Evolutionary conservation across 2,797 vertebrate species (phyloP), one percentile per base, ranked within the genome.

Genomic region (Trematomus bernacchii): DNA sequence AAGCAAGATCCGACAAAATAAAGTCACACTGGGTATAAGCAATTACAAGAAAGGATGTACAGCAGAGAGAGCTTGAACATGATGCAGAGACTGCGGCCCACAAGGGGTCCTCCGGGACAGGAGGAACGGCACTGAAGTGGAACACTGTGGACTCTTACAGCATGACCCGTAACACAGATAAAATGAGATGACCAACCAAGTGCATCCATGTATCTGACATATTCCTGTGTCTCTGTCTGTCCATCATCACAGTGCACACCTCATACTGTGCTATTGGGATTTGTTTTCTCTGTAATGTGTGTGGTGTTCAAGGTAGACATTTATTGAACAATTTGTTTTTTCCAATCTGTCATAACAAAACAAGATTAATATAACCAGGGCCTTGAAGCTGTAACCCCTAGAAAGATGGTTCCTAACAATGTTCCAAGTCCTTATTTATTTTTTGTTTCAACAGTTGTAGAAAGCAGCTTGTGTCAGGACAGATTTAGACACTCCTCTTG

Each of bases 121-220:
- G 30, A 30, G 14, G 30, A 77, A 10, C 60, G 58, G 77, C 84
- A 70, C 65, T 76, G 79, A 85, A 66, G 73, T 80, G 82, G 71
- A 83, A 87, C 82, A 66, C 53, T 82, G 69, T 66, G 62, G 62
- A 55, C 76, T 75, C 50, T 63, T 19, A 54, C 51, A 84, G 40
- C 52, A 66, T 71, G 69, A 79, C 63, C 83, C 61, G 27, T 37
- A 71, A 72, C 57, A 65, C 63, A 64, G 58, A 83, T 55, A 40
- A 80, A 81, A 87, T 78, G 53, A 81, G 66, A 81, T 13, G 73
- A 71, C 55, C 86, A 85, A 27, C 67, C 65, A 48, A 66, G 75
- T 83, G 80, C 65, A 80, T 79, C 78, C 59, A 18, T 61, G 80
- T 57, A 10, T 58, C 47, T 50, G 47, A 76, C 37, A 71, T 15